A percentile compares a stretch with the other conserved stretches of the same genome.
Evolutionary conservation across 1,140 invertebrate genomes (phyloP).

Genomic region (Dendrolimus kikuchii): DNA sequence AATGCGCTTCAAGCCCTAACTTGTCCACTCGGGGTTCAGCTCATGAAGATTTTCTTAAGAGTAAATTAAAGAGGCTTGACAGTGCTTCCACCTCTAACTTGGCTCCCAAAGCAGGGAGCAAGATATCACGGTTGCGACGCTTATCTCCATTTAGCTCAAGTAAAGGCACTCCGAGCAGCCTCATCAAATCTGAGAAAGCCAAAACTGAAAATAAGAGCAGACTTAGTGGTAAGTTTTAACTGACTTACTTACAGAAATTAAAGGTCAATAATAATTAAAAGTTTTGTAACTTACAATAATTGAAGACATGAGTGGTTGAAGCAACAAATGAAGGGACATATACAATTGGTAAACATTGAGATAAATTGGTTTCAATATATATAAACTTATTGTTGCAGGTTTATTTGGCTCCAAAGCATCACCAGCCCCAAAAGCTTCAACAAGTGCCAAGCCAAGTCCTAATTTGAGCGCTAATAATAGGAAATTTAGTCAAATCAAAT

Average conservation of each 20-base stretch:
- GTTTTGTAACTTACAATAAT: too few species aligned
- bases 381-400: slow-evolving; percentile 27
- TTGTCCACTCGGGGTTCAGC: slow-evolving; percentile 28
- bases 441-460: slow-evolving; percentile 30
- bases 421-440: slow-evolving; percentile 20
- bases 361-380: background rate
- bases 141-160: slow-evolving; percentile 46
- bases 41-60: slow-evolving; percentile 33
- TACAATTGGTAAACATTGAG: background rate
- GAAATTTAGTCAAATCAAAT: slow-evolving; percentile 57
- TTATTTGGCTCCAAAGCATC: slow-evolving; percentile 44
- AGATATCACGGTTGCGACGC: slow-evolving; percentile 28
- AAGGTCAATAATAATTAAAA: background rate
- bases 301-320: too few species aligned
- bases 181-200: slow-evolving; percentile 24
- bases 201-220: slow-evolving; percentile 29
- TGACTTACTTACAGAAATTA: background rate
- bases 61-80: slow-evolving; percentile 32
- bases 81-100: slow-evolving; percentile 53
- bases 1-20: slow-evolving; percentile 57
- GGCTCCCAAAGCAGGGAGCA: slow-evolving; percentile 15
- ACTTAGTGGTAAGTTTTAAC: slow-evolving; percentile 37
- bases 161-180: slow-evolving; percentile 20
- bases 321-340: background rate
- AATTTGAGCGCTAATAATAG: slow-evolving; percentile 42